Evolutionary conservation across 2,888 invertebrate species (phyloP), one percentile per base, ranked within the genome.

Genomic region (Papilio demoleus): DNA sequence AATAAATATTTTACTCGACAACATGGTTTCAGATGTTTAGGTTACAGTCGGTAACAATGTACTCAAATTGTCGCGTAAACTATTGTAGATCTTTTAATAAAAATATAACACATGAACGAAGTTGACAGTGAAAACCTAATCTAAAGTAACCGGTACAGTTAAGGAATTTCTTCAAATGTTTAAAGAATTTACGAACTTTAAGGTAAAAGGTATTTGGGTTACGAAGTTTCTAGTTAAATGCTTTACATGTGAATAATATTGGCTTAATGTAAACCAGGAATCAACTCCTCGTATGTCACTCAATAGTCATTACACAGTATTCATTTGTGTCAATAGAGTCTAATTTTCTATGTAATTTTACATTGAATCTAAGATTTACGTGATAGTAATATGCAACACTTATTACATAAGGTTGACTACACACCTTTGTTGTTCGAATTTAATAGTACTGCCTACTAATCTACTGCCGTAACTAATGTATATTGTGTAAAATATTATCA

Each of bases 281-380:
- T 53, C 8, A 27, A 27, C 27, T 27, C 14, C 6, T 53, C 2
- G n/a, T 27, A 27, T 53, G 53, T 53, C 27, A 53, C 6, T 47
- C 22, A 12, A 9, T 9, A 12, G 11, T 36, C 11, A 36, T 36
- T 36, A 36, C 12, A n/a, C n/a, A n/a, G n/a, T n/a, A n/a, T n/a
- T n/a, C n/a, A 53, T 27, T 27, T 14, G 12, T n/a, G 24, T 53
- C 14, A 53, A 53, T 53, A 3, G 24, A 8, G 14, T n/a, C 53
- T 27, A 53, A 53, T 53, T 53, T 53, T 27, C 2, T 53, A 27
- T 53, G n/a, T 53, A 53, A 53, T n/a, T 27, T 53, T 27, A 27
- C 14, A 14, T 27, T 27, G n/a, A 24, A n/a, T n/a, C n/a, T n/a
- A 14, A 4, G 24, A 24, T 17, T 5, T 24, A 50, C 50, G 50